Base-by-base conservation (phyloP, 2,113 vertebrate genomes). In the Pangasianodon gigas region DNA sequence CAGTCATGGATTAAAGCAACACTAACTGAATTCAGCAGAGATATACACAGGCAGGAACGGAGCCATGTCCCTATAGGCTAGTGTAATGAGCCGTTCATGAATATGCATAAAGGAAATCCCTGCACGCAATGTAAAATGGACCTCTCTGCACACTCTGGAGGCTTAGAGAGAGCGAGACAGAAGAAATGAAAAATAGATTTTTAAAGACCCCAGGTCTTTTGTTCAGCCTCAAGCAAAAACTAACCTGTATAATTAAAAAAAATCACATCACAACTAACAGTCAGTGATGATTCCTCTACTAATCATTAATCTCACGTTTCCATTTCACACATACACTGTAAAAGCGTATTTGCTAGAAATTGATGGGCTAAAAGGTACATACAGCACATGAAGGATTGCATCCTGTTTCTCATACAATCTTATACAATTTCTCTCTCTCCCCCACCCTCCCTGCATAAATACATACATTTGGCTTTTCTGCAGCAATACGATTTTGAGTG, bases 51-150 rank as follows among this genome's bases (percentile, higher is more conserved):
- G 67, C 83, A 84, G 85, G 67, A 90, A 88, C 77, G 29, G 54
- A 86, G 84, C 81, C 67, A 77, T 75, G 54, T 87, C 86, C 88
- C 77, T 87, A 91, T 62, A 91, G 91, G 65, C 79, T 60, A 58
- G 62, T 69, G 83, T 91, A 91, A 92, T 80, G 86, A 88, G 32
- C 67, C 81, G 44, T 29, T 91, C 74, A 89, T 91, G 90, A 90
- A 92, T 92, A 92, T 91, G 88, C 86, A 93, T 65, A 46, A 3
- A 11, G 62, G 58, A 67, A 93, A 92, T 83, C 84, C 69, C 83
- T 85, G 48, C 89, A 85, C 46, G 69, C 41, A 52, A n/a, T 21
- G 69, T 62, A 86, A 91, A 60, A 51, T 74, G 54, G 67, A 86
- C 87, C 46, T 88, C 77, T 89, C 86, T 74, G 79, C 19, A 62